Evolutionary conservation across 2,113 vertebrate species (phyloP).

Genomic region (Osmerus mordax): DNA sequence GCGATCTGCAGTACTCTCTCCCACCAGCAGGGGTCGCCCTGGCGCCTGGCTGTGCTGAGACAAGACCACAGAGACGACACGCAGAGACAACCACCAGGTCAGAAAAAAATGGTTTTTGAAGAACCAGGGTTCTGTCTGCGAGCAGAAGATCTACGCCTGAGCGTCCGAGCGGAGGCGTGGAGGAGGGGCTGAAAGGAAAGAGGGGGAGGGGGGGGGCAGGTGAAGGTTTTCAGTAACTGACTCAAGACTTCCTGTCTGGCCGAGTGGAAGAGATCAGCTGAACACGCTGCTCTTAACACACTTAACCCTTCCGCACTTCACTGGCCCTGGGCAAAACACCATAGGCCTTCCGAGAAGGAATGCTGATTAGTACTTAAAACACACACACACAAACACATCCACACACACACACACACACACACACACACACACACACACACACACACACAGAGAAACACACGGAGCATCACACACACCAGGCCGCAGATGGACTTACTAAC

Average conservation of each 20-base stretch:
- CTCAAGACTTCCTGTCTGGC: not conserved
- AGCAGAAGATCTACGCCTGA: no score
- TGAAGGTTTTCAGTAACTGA: not conserved
- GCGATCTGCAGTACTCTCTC: not conserved
- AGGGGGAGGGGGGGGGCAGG: not conserved
- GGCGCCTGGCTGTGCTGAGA: no score
- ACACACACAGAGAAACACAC: no score
- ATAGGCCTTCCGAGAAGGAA: constrained; percentile 51
- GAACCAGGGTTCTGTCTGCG: no score
- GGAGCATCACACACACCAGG: no score
- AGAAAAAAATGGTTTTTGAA: no score
- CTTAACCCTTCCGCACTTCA: constrained; percentile 45
- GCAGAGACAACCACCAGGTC: no score
- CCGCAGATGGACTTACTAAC: no score
- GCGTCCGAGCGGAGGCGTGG: no score
- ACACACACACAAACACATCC: constrained; percentile 20
- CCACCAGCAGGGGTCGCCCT: not conserved
- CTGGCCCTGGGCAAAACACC: constrained; percentile 51
- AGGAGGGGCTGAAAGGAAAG: not conserved
- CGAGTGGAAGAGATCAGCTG: constrained; percentile 47
- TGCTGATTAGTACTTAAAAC: constrained; percentile 52
- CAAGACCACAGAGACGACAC: no score
- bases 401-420: no score
- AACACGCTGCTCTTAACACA: constrained; percentile 47
- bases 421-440: no score